Evolutionary conservation across 1,140 invertebrate genomes (phyloP).

Genomic region (Zaprionus taronus): DNA sequence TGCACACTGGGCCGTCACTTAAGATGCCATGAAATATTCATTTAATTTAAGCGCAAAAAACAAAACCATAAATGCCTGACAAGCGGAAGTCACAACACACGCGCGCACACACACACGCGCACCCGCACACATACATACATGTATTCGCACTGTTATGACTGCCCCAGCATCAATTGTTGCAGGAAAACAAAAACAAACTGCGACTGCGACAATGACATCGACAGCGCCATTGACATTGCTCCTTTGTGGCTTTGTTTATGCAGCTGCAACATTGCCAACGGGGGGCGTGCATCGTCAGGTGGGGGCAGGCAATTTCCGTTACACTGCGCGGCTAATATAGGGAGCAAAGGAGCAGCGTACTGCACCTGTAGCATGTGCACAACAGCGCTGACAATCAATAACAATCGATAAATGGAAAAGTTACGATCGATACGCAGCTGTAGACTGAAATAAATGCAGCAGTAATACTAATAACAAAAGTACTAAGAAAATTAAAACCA

Average conservation of each 20-base stretch:
- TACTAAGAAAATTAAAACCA: neutral
- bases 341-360: neutral
- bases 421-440: neutral
- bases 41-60: conserved; percentile 65
- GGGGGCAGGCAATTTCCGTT: conserved; percentile 39
- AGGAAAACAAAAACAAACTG: conserved; percentile 72
- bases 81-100: conserved; percentile 34
- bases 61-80: conserved; percentile 70
- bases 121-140: neutral
- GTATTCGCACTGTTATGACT: conserved; percentile 7
- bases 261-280: conserved; percentile 47
- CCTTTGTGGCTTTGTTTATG: conserved; percentile 64
- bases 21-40: conserved; percentile 58
- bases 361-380: neutral
- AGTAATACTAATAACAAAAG: neutral
- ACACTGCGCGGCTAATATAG: conserved; percentile 10
- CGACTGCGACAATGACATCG: conserved; percentile 28
- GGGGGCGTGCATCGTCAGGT: neutral
- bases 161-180: conserved; percentile 72
- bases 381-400: neutral
- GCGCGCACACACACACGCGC: conserved; percentile 14
- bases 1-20: conserved; percentile 6
- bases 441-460: neutral
- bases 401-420: neutral
- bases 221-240: conserved; percentile 36